phyloP scores from a whole-genome alignment of 2,888 invertebrate genomes.

The Stratiomys singularior region DNA sequence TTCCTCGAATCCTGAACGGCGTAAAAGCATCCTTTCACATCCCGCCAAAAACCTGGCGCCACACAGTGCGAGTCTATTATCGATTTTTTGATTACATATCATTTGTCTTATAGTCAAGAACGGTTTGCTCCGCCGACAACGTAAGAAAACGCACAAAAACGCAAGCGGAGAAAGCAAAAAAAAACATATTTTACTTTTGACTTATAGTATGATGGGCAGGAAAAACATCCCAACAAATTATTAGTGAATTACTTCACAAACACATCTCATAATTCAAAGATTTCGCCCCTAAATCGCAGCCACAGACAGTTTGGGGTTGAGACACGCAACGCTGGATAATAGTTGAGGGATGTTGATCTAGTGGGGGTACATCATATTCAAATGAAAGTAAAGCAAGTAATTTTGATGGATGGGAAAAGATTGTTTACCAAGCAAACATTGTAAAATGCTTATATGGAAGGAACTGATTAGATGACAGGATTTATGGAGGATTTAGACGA shows the following conservation, averaged over 20 bases:
- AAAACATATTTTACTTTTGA: constrained; percentile 31
- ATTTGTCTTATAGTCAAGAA: constrained; percentile 21
- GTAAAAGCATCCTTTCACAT: not conserved
- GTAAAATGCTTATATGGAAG: constrained; percentile 10
- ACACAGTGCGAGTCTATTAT: constrained; percentile 31
- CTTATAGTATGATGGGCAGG: not conserved
- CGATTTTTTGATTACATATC: constrained; percentile 34
- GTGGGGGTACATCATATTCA: constrained; percentile 20
- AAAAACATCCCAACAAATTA: constrained; percentile 17
- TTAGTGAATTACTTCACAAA: constrained; percentile 28
- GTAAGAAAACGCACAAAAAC: not conserved
- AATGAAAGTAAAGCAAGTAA: constrained; percentile 23
- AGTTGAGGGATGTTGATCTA: constrained; percentile 24
- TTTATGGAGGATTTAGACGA: not conserved
- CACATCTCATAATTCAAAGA: constrained; percentile 28
- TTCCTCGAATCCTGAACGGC: not conserved
- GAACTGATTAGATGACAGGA: constrained; percentile 2
- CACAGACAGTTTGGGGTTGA: not conserved
- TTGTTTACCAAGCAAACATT: constrained; percentile 34
- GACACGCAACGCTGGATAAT: constrained; percentile 11
- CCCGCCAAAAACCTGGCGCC: constrained; percentile 30
- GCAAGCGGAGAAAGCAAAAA: not conserved
- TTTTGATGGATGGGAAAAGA: constrained; percentile 33
- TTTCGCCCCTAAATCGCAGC: constrained; percentile 3
- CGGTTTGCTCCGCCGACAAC: too few species aligned